Evolutionary conservation across 2,888 invertebrate species (phyloP).

Genomic region (Diploptera punctata): DNA sequence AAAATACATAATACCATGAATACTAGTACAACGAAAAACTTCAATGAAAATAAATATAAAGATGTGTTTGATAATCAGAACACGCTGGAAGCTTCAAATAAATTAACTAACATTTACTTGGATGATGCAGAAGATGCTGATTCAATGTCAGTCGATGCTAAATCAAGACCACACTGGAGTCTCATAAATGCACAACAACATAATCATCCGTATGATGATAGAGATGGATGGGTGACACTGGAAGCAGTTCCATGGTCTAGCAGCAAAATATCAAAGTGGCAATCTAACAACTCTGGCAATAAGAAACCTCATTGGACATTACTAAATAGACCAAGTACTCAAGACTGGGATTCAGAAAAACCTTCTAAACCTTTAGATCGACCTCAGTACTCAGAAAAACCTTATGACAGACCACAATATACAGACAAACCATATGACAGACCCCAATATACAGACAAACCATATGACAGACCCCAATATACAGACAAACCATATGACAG

Average conservation of each 20-base stretch:
- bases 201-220: conserved; percentile 69
- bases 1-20: background rate
- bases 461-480: too few relatives aligned
- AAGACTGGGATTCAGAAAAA: conserved; percentile 6
- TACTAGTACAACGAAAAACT: background rate
- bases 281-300: conserved; percentile 64
- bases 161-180: conserved; percentile 49
- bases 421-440: conserved; percentile 27
- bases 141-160: conserved; percentile 42
- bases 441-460: conserved; percentile 23
- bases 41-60: background rate
- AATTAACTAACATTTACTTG: conserved; percentile 47
- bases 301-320: conserved; percentile 46
- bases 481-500: conserved; percentile 29
- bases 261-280: conserved; percentile 83
- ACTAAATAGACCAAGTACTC: background rate
- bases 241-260: conserved; percentile 82
- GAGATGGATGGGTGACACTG: conserved; percentile 78
- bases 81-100: conserved; percentile 42
- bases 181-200: conserved; percentile 47
- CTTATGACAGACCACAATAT: conserved; percentile 30
- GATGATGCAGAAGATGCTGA: conserved; percentile 42
- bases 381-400: conserved; percentile 23
- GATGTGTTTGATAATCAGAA: background rate
- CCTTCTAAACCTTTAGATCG: conserved; percentile 23